Base-by-base conservation (phyloP, 23 tunicate species). In the Halocynthia aurantium region DNA sequence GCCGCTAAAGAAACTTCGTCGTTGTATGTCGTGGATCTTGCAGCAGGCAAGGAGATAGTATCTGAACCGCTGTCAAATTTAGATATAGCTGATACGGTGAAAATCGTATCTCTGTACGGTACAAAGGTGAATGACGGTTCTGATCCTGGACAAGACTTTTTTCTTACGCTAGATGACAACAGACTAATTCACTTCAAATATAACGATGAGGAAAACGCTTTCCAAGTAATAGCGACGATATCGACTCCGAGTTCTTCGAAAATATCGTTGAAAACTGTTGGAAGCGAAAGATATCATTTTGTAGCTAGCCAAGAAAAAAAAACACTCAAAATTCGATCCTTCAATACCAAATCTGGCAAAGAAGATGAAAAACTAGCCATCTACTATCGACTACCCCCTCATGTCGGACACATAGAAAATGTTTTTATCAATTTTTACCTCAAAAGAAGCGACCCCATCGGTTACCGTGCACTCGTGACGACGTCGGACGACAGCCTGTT, bases 381-480 rank as follows among this genome's bases (percentile, higher is more conserved):
- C 10, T 61, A 71, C 10, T 77, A 58, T 55, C 70, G 71, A 82
- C 80, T 87, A 5, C 80, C 93, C 5, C 1, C 55, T 44, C 53
- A 87, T 55, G 13, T 81, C 6, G 93, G 83, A 40, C 54, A 53
- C 7, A n/a, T 82, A 0, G 54, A 60, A 22, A 61, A 82, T 5
- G 75, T 87, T 50, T 71, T 67, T 50, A 62, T 82, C 61, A 87
- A 87, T 68, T 77, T 87, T 86, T 87, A 49, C 58, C 80, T 87
- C 31, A 87, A 82, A 71, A 67, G 85, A 53, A 82, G 65, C 8
- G 53, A 86, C 13, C 93, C 93, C 5, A 62, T 87, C 22, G 93
- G 93, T 13, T 87, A 76, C 76, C 80, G 94, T 9, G 65, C 81
- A 6, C 20, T 92, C 10, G 19, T 86, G 12, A 55, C 65, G 15